Conservation (phyloP, 2,888 invertebrate species). For the Coleophora deauratella region DNA sequence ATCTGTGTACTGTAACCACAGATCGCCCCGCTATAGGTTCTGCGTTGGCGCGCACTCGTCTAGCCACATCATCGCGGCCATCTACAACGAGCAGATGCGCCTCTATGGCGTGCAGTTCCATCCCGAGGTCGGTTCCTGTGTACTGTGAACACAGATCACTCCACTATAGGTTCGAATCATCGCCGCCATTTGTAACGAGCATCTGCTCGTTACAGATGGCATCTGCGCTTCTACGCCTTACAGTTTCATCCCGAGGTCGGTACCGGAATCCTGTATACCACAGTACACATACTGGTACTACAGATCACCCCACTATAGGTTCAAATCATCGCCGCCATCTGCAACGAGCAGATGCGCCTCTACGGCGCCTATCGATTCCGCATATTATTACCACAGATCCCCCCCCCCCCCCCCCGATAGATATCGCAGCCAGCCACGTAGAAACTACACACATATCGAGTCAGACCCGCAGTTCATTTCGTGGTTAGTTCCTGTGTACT, state of each 20-base stretch:
- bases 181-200: too few relatives aligned
- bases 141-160: too few relatives aligned
- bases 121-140: conserved; percentile 81
- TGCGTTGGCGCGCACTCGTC: conserved; percentile 88
- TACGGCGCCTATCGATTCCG: conserved; percentile 99
- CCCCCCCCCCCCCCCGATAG: too few relatives aligned
- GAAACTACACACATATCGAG: conserved; percentile 91
- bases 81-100: conserved; percentile 91
- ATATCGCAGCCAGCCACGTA: conserved; percentile 96
- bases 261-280: too few relatives aligned
- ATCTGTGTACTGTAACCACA: too few relatives aligned
- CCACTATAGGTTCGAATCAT: too few relatives aligned
- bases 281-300: too few relatives aligned
- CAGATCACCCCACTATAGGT: too few relatives aligned
- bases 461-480: conserved; percentile 99
- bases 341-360: conserved; percentile 90
- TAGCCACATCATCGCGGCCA: conserved; percentile 87
- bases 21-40: conserved; percentile 97
- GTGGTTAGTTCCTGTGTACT: conserved; percentile 75
- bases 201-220: too few relatives aligned
- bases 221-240: too few relatives aligned
- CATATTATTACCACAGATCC: too few relatives aligned
- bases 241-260: too few relatives aligned
- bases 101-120: conserved; percentile 99
- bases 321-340: conserved; percentile 91